Evolutionary conservation across 2,888 invertebrate genomes (phyloP).

Genomic region (Plebejus anna): DNA sequence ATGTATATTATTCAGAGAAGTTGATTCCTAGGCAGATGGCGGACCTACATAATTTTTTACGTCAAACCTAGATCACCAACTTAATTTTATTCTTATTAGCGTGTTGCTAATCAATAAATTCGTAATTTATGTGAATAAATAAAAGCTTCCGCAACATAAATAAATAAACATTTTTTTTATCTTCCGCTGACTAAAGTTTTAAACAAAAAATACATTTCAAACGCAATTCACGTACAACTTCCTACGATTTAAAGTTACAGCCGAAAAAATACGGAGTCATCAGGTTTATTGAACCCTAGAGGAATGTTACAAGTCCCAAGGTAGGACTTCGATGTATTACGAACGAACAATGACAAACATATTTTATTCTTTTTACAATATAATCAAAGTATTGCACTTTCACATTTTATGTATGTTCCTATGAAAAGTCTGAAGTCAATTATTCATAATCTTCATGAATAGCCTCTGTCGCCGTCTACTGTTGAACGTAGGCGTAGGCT

Average conservation of each 20-base stretch:
- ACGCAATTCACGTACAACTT: background rate
- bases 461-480: no score
- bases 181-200: background rate
- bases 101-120: no score
- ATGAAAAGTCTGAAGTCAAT: no score
- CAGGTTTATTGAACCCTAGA: slow-evolving; percentile 9
- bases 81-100: no score
- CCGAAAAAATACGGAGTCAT: background rate
- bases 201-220: background rate
- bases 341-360: background rate
- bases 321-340: background rate
- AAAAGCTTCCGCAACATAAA: background rate
- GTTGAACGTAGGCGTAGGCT: no score
- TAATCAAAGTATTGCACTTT: background rate
- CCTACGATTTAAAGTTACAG: background rate
- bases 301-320: background rate
- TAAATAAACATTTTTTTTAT: background rate
- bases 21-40: no score
- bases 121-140: background rate
- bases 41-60: no score
- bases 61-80: no score
- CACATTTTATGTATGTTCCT: no score
- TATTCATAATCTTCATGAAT: no score
- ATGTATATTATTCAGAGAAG: no score
- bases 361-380: background rate